Conservation (phyloP, 2,888 invertebrate genomes). For the Antitype chi region DNA sequence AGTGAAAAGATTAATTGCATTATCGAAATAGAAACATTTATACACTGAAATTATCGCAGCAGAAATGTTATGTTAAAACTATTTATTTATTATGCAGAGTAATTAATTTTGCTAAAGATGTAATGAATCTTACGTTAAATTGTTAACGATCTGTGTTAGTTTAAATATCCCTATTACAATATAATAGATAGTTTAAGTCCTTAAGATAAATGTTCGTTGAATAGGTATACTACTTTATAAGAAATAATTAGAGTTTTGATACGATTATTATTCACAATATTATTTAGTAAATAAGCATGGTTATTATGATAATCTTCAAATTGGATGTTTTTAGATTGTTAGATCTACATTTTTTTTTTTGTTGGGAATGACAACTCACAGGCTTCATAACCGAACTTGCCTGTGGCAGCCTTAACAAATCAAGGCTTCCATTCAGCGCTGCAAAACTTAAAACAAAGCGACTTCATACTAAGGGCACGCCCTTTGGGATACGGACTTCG, state of each 20-base stretch:
- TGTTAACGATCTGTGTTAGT: background rate
- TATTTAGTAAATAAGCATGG: background rate
- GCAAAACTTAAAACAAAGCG: too few species aligned
- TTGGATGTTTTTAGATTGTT: too few species aligned
- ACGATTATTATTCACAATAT: background rate
- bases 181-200: too few species aligned
- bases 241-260: background rate
- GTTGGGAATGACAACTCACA: too few species aligned
- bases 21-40: constrained; percentile 18
- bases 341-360: background rate
- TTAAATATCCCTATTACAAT: background rate
- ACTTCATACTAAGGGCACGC: too few species aligned
- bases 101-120: background rate
- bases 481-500: too few species aligned
- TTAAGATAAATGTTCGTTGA: background rate
- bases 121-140: background rate
- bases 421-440: too few species aligned
- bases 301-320: background rate
- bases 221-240: background rate
- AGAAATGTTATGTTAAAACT: constrained; percentile 13
- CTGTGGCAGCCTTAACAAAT: too few species aligned
- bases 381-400: too few species aligned
- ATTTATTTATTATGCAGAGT: background rate
- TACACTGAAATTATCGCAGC: too few species aligned
- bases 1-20: constrained; percentile 34